Conservation (phyloP, 2,797 vertebrate species). For the Macropodus opercularis region DNA sequence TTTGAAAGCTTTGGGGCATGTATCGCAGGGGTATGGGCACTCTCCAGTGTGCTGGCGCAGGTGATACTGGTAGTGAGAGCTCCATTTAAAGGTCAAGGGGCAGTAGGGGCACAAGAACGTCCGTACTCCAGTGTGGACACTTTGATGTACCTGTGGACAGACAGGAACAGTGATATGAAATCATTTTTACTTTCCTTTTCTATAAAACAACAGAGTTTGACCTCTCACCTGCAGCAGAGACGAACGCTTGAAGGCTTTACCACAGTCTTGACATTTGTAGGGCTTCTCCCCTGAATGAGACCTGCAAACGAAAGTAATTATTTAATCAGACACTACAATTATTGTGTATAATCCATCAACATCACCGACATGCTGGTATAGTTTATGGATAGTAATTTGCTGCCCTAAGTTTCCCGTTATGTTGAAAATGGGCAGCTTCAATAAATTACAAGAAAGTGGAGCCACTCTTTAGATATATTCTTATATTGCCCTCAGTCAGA, state of each 20-base stretch:
- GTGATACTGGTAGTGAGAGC: conserved; percentile 95
- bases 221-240: conserved; percentile 83
- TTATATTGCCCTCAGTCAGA: not conserved
- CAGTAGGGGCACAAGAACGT: conserved; percentile 92
- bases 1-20: conserved; percentile 94
- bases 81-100: conserved; percentile 93
- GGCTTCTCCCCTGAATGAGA: conserved; percentile 87
- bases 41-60: conserved; percentile 94
- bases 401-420: not conserved
- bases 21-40: conserved; percentile 90
- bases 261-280: conserved; percentile 86
- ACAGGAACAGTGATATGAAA: conserved; percentile 14
- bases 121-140: conserved; percentile 91
- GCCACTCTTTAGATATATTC: not conserved
- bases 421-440: not conserved
- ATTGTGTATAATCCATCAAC: too few species aligned
- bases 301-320: conserved; percentile 58
- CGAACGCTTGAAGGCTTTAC: conserved; percentile 87
- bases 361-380: too few species aligned
- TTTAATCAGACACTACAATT: conserved; percentile 7
- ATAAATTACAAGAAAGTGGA: not conserved
- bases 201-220: not conserved
- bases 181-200: not conserved
- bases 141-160: conserved; percentile 83
- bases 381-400: not conserved